Evolutionary conservation across 1,140 invertebrate genomes (phyloP).

Genomic region (Leguminivora glycinivorella): DNA sequence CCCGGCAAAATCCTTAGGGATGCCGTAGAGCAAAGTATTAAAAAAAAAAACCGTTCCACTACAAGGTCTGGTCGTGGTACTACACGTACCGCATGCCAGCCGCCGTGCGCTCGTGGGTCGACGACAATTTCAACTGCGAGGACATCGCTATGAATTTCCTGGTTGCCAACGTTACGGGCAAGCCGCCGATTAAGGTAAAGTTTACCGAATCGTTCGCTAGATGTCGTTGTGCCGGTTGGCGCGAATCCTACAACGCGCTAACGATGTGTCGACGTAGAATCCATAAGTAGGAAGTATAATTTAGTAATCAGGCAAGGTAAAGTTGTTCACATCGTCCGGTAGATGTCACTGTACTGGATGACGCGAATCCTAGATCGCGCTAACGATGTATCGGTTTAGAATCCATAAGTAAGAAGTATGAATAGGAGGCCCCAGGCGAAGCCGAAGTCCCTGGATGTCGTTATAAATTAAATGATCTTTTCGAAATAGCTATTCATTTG

Average conservation of each 20-base stretch:
- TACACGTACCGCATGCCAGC: constrained; percentile 91
- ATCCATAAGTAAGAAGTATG: no score
- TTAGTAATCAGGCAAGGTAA: no score
- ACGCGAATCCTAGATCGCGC: not conserved
- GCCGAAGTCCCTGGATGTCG: no score
- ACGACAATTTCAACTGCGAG: constrained; percentile 94
- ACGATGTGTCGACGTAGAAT: not conserved
- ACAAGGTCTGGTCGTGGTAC: constrained; percentile 94
- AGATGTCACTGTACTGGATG: not conserved
- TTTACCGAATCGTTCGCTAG: constrained; percentile 83
- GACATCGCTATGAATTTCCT: constrained; percentile 98
- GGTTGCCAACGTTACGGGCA: constrained; percentile 92
- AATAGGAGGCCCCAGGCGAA: no score
- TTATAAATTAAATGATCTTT: no score
- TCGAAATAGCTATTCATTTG: no score
- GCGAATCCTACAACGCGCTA: not conserved
- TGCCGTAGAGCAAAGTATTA: no score
- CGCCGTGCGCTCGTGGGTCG: constrained; percentile 91
- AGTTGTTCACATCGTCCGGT: no score
- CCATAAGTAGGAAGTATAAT: not conserved
- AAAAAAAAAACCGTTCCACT: no score
- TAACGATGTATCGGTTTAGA: not conserved
- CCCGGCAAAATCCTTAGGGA: no score
- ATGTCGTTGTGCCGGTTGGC: not conserved
- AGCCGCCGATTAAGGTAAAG: constrained; percentile 95